Percentiles rank a stretch among this genome's conserved stretches.
phyloP scores from a whole-genome alignment of 92 coral and sea anemone genomes.

The Porites cylindrica region DNA sequence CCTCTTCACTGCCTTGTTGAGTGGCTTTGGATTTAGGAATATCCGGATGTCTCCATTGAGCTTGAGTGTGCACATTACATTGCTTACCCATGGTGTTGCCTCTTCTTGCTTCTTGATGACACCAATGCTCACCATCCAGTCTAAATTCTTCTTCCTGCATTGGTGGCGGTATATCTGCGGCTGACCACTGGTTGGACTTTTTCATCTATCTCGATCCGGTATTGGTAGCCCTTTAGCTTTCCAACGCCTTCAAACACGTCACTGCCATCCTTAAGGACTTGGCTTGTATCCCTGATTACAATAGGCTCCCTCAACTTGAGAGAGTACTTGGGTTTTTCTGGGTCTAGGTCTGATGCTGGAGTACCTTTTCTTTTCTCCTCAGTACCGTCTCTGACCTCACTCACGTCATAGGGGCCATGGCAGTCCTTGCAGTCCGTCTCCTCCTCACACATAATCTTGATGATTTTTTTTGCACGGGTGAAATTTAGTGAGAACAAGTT shows the following conservation, averaged over 20 bases:
- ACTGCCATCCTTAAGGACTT: conserved; percentile 70
- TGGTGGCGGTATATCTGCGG: conserved; percentile 50
- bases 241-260: conserved; percentile 75
- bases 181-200: conserved; percentile 25
- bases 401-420: conserved; percentile 73
- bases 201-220: conserved; percentile 56
- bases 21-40: conserved; percentile 61
- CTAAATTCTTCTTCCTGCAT: conserved; percentile 78
- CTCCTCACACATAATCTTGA: conserved; percentile 66
- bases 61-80: conserved; percentile 74
- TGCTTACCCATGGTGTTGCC: conserved; percentile 67
- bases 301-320: conserved; percentile 73
- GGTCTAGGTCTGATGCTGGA: conserved; percentile 62
- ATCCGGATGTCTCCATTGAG: conserved; percentile 46
- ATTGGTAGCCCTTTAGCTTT: conserved; percentile 75
- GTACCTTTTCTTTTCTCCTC: conserved; percentile 62
- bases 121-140: conserved; percentile 70
- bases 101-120: conserved; percentile 61
- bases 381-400: conserved; percentile 74
- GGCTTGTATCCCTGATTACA: conserved; percentile 71
- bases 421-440: conserved; percentile 78
- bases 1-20: conserved; percentile 72
- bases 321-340: conserved; percentile 73
- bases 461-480: conserved; percentile 72
- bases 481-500: conserved; percentile 79